Evolutionary conservation across 2,888 invertebrate genomes (phyloP).

Genomic region (Rutpela maculata): DNA sequence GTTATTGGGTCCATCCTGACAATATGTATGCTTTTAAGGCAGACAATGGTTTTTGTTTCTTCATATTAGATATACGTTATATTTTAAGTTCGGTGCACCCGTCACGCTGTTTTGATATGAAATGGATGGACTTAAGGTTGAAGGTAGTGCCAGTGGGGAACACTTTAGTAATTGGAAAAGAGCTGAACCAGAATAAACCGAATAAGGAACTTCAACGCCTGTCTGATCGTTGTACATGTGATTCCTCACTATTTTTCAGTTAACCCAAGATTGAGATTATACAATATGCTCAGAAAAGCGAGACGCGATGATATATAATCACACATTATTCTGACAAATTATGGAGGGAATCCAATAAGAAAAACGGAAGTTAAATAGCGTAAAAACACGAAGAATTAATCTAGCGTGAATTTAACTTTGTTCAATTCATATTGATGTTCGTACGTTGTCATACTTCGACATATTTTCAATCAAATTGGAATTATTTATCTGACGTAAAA

Average conservation of each 20-base stretch:
- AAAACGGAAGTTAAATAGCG: slow-evolving; percentile 30
- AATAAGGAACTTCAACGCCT: slow-evolving; percentile 68
- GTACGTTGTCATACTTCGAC: not conserved
- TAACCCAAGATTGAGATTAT: slow-evolving; percentile 23
- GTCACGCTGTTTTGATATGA: slow-evolving; percentile 60
- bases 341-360: slow-evolving; percentile 23
- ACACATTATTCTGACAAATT: slow-evolving; percentile 39
- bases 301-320: slow-evolving; percentile 32
- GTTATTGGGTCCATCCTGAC: no score
- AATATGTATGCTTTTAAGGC: not conserved
- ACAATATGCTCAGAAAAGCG: slow-evolving; percentile 18
- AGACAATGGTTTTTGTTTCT: slow-evolving; percentile 3
- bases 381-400: slow-evolving; percentile 20
- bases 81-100: slow-evolving; percentile 25
- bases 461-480: no score
- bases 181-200: slow-evolving; percentile 71
- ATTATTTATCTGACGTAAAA: no score
- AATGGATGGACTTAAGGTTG: slow-evolving; percentile 66
- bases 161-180: slow-evolving; percentile 72
- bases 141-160: slow-evolving; percentile 64
- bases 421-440: slow-evolving; percentile 12
- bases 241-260: slow-evolving; percentile 31
- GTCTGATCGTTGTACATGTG: slow-evolving; percentile 37
- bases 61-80: slow-evolving; percentile 22
- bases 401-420: slow-evolving; percentile 26